Evolutionary conservation across 2,888 invertebrate species (phyloP), one percentile per base, ranked within the genome.

Genomic region (Ophioninae sp.): DNA sequence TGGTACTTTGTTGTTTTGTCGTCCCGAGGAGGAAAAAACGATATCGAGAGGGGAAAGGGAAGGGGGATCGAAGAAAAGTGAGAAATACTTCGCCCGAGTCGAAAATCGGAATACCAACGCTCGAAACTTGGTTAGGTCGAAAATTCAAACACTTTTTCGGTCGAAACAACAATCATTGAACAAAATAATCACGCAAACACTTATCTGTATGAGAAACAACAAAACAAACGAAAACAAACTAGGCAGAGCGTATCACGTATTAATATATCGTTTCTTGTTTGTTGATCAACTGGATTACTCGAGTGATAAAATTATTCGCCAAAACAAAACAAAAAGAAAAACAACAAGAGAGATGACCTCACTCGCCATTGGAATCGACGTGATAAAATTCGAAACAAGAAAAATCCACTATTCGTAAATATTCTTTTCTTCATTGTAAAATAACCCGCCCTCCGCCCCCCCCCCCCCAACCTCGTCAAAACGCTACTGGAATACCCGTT

Each of bases 1-100:
- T 91, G 92, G 91, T 92, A 92, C 91, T 92, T 90, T 91, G 90
- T 91, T 92, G 88, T 91, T 92, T 92, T 91, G 91, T 90, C 92
- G 91, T 92, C 89, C 91, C 91, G 88, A 50, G 64, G 75, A 59
- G 67, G 73, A 59, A 44, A 67, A 61, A 78, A 72, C 50, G 50
- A 84, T 69, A 81, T 50, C 67, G 69, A 59, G 67, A 76, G 30
- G 59, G 70, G 20, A 76, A 56, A 44, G 67, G 30, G 73, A 73
- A 83, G 68, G 64, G 50, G 74, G 68, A 56, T 78, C 30, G 64
- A 86, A 72, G 76, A 59, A 74, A 77, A 84, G 78, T 57, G 80
- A 74, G 62, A 30, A 69, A 65, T 57, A 78, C 70, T 78, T 69
- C 21, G 73, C 73, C 64, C 73, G 23, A 73, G 73, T 62, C 61